Evolutionary conservation across 2,113 vertebrate species (phyloP).

Genomic region (Festucalex cinctus): DNA sequence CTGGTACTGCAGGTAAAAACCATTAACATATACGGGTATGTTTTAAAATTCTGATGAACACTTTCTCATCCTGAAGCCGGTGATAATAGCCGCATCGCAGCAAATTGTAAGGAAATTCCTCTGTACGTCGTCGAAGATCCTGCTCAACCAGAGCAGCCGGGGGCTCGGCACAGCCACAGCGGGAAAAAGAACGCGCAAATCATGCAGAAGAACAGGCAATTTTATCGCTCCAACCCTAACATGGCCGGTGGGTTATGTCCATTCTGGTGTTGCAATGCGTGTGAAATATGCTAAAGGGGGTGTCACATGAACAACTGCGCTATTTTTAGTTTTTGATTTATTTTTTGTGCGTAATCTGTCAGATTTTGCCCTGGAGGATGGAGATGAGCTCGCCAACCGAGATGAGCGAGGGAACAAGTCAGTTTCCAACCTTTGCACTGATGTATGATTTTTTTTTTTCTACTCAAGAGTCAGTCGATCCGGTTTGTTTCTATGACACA

Average conservation of each 20-base stretch:
- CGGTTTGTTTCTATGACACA: not conserved
- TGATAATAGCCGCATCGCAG: conserved; percentile 63
- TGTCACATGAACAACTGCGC: conserved; percentile 1
- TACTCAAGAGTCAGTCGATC: not conserved
- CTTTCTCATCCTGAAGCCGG: conserved; percentile 42
- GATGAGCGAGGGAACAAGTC: conserved; percentile 72
- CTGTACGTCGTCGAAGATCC: conserved; percentile 54
- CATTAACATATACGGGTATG: not conserved
- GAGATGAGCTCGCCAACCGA: conserved; percentile 66
- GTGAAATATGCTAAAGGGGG: not conserved
- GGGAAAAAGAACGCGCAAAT: conserved; percentile 75
- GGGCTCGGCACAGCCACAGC: conserved; percentile 73
- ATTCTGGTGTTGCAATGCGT: not conserved
- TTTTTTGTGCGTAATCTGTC: conserved; percentile 26
- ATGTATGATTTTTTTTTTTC: conserved; percentile 68
- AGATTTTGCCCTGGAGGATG: conserved; percentile 77
- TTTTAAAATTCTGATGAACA: not conserved
- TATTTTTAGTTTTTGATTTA: not conserved
- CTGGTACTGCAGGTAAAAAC: conserved; percentile 74
- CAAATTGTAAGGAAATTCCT: conserved; percentile 75
- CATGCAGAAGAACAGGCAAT: conserved; percentile 79
- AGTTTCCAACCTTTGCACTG: conserved; percentile 82
- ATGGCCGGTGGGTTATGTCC: conserved; percentile 76
- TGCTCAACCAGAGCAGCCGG: conserved; percentile 67
- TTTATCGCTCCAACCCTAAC: conserved; percentile 89